Evolutionary conservation across 2,888 invertebrate genomes (phyloP).

Genomic region (Eupithecia inturbata): DNA sequence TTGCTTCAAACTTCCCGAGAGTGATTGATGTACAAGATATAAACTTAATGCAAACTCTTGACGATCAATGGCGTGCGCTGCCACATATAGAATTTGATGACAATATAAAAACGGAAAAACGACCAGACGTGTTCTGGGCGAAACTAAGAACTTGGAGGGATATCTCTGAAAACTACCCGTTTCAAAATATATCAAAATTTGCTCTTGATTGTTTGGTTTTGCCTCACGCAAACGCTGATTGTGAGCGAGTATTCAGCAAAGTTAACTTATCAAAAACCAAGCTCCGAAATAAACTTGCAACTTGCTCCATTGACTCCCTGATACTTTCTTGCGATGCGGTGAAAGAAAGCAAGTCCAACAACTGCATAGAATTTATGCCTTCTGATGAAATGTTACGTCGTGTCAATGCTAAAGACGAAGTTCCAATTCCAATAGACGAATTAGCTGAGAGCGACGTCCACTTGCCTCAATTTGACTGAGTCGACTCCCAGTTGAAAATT

Average conservation of each 20-base stretch:
- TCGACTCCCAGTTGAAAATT: background rate
- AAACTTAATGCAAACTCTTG: background rate
- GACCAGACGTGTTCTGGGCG: background rate
- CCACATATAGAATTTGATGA: background rate
- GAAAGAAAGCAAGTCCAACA: constrained; percentile 11
- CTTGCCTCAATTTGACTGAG: background rate
- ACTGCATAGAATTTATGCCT: constrained; percentile 8
- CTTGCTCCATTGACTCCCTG: background rate
- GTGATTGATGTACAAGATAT: background rate
- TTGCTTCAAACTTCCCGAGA: background rate
- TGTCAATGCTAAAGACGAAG: constrained; percentile 1
- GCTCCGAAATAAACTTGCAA: background rate
- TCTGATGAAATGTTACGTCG: constrained; percentile 6
- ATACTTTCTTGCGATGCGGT: constrained; percentile 16
- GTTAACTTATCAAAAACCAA: background rate
- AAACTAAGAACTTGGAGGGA: background rate
- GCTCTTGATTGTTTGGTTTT: too few species aligned
- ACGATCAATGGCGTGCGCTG: constrained; percentile 1
- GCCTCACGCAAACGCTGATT: too few species aligned
- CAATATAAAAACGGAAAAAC: background rate
- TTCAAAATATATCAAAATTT: background rate
- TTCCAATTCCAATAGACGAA: background rate
- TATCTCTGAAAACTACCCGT: background rate
- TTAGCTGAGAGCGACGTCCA: background rate
- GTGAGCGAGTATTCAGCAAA: too few species aligned